Conservation (phyloP, 2,888 invertebrate species). For the Bombylius major region DNA sequence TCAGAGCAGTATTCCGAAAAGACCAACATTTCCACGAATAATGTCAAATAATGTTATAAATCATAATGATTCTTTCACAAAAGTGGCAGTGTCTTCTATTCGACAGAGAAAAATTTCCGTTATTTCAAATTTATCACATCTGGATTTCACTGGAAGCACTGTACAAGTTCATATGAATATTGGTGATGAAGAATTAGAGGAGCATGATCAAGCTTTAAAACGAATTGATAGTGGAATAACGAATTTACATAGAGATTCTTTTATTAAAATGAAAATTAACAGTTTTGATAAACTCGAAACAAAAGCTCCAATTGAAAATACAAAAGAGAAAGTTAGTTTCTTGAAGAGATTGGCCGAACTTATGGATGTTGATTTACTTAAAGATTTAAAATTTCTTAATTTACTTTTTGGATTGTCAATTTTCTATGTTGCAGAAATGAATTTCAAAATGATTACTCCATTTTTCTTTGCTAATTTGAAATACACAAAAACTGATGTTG, state of each 20-base stretch:
- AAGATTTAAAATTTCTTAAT: conserved; percentile 60
- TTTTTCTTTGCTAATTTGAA: conserved; percentile 52
- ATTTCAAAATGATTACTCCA: conserved; percentile 60
- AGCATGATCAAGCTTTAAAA: conserved; percentile 32
- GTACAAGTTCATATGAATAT: conserved; percentile 52
- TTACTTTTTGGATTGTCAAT: conserved; percentile 57
- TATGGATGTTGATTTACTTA: conserved; percentile 58
- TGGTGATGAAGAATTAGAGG: conserved; percentile 36
- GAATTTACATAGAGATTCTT: conserved; percentile 29
- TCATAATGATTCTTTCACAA: conserved; percentile 39
- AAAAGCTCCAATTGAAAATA: conserved; percentile 10
- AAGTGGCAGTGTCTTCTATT: conserved; percentile 26
- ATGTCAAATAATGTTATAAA: conserved; percentile 36
- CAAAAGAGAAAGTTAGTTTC: conserved; percentile 30
- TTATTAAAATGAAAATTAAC: conserved; percentile 32
- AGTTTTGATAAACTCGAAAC: conserved; percentile 26
- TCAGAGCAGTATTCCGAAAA: conserved; percentile 28
- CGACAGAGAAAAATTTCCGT: conserved; percentile 51
- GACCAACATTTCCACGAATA: conserved; percentile 36
- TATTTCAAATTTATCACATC: conserved; percentile 56
- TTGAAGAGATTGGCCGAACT: conserved; percentile 46
- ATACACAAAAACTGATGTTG: conserved; percentile 52
- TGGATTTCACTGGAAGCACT: conserved; percentile 64
- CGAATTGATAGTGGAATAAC: conserved; percentile 31
- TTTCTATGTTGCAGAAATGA: conserved; percentile 62